Percentiles rank a stretch among this genome's conserved stretches.
Conservation (phyloP, 2,888 invertebrate species). For the Cepaea hortensis region DNA sequence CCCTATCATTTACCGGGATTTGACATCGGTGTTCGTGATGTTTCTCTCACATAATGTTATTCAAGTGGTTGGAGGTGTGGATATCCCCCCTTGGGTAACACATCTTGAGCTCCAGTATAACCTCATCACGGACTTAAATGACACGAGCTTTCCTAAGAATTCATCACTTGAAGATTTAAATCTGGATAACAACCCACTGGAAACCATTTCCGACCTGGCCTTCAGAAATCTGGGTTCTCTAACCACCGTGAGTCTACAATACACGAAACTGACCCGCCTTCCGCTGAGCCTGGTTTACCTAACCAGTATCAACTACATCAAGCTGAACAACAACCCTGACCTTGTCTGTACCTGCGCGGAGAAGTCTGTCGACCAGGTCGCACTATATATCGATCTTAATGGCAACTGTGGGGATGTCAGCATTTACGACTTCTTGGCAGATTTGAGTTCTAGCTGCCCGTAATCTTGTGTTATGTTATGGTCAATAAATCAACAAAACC, state of each 20-base stretch:
- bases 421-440: too few species aligned
- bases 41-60: neutral
- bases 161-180: neutral
- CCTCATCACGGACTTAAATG: neutral
- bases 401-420: too few species aligned
- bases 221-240: neutral
- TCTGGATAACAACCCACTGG: neutral
- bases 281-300: too few species aligned
- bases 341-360: too few species aligned
- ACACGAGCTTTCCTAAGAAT: neutral
- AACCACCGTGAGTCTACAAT: neutral
- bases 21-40: neutral
- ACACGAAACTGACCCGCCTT: too few species aligned
- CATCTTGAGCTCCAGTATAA: neutral
- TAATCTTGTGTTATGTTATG: too few species aligned
- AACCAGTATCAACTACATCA: too few species aligned
- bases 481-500: too few species aligned
- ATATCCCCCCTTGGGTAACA: neutral
- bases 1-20: neutral
- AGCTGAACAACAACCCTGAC: too few species aligned
- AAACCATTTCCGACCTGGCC: neutral
- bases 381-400: too few species aligned
- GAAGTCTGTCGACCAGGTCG: too few species aligned
- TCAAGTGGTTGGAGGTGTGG: neutral
- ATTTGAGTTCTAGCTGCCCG: too few species aligned